Evolutionary conservation across 2,797 vertebrate genomes (phyloP), one percentile per base, ranked within the genome.

Genomic region (Gymnothorax reevesii): DNA sequence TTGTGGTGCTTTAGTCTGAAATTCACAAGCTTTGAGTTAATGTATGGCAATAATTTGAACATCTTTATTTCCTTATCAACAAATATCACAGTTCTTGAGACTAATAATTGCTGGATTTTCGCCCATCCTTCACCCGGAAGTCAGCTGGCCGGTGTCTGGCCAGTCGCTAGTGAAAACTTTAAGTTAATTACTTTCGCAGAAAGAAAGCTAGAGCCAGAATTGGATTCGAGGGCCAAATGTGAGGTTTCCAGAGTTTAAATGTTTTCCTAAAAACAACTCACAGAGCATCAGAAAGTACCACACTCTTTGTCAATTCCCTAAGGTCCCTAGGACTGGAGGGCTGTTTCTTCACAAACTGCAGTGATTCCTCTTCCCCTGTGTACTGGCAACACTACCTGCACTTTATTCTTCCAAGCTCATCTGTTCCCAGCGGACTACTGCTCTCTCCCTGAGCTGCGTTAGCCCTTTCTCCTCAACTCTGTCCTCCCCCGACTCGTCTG

Each of bases 391-490:
- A 33, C 60, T 64, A 7, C 60, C 5, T 54, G 57, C 13, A 54
- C 60, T 57, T 54, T 80, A 8, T 77, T 25, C 49, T 57, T n/a
- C 15, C 49, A 10, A 62, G 62, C 54, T 22, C n/a, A 59, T 57
- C 71, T 79, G 6, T 77, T 55, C 10, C 42, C 59, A 25, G 25
- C 83, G 62, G 86, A 86, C 86, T 57, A 86, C n/a, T 73, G 57
- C 27, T 2, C 80, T 60, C 49, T 64, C 59, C 86, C 59, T 82
- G 33, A 86, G 9, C 60, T 82, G 42, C 79, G 22, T 57, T 85
- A 57, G 60, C 57, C 66, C 85, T 85, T 82, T 80, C 84, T 82
- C 80, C 85, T 89, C 82, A 62, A 77, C 85, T 83, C 64, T 83
- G 85, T 84, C 85, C 88, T 88, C 83, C 85, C 79, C 83, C 62